A percentile compares a stretch with the other conserved stretches of the same genome.
phyloP scores from a whole-genome alignment of 2,113 vertebrate species.

The Oryzias woworae region DNA sequence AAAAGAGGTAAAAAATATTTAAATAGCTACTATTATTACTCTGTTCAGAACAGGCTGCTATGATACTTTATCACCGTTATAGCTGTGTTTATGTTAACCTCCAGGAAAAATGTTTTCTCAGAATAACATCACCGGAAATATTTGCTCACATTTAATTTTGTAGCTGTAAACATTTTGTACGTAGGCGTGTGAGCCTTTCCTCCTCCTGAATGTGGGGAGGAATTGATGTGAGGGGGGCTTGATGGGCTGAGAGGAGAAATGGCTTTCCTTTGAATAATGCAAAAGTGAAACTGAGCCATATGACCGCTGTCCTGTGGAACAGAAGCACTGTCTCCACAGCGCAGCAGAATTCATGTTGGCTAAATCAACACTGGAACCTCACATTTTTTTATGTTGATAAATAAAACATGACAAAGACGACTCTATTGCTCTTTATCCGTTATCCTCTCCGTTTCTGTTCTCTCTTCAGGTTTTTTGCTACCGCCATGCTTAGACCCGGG shows the following conservation, averaged over 20 bases:
- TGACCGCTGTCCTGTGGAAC: conserved; percentile 46
- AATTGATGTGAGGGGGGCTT: conserved; percentile 28
- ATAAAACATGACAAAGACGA: conserved; percentile 71
- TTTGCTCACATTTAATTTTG: neutral
- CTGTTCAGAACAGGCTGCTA: conserved; percentile 11
- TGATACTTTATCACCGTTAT: conserved; percentile 24
- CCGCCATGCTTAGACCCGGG: neutral
- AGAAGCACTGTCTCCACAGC: conserved; percentile 37
- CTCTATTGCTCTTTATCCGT: conserved; percentile 57
- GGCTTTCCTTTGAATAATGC: conserved; percentile 68
- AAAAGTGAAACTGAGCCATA: conserved; percentile 49
- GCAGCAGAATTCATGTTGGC: conserved; percentile 54
- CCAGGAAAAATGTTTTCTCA: neutral
- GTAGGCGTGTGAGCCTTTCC: conserved; percentile 5
- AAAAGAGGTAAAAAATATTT: conserved; percentile 14
- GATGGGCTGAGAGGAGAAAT: conserved; percentile 44
- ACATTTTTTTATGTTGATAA: conserved; percentile 55
- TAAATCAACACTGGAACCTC: conserved; percentile 61
- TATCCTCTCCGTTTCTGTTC: conserved; percentile 14
- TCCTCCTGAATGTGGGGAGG: conserved; percentile 21
- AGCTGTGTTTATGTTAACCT: conserved; percentile 8
- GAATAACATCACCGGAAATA: conserved; percentile 1
- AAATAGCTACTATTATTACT: conserved; percentile 6
- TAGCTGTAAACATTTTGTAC: neutral
- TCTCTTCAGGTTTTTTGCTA: conserved; percentile 22